Base-by-base conservation (phyloP, 1,140 invertebrate species). In the Alviniconcha marisindica region DNA sequence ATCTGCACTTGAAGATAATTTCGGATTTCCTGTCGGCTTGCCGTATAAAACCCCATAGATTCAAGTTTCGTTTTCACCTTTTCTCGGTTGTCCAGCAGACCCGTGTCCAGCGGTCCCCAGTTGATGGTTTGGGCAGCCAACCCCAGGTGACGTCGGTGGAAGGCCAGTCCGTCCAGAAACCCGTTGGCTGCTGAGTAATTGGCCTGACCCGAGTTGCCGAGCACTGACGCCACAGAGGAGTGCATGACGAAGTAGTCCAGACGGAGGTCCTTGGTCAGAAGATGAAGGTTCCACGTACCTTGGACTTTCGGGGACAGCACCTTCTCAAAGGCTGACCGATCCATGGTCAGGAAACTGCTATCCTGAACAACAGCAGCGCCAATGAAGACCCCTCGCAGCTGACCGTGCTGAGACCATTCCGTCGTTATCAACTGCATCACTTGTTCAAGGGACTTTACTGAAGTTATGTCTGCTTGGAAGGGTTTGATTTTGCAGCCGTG, bases 271-370 rank as follows among this genome's bases (percentile, higher is more conserved):
- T 82, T 24, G 4, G 89, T 87, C 1, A 86, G 78, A 4, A 83
- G 24, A 60, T 91, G 89, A 5, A 91, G 76, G 84, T 91, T 90
- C 87, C 87, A 90, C 4, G 86, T 85, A 15, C 88, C 90, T 0
- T 40, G 33, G 12, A 80, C 76, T 60, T 80, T 80, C 2, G 77
- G 77, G 14, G 79, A 42, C 36, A 88, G 33, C 21, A 82, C 87
- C 38, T 81, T 86, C 31, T 48, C n/a, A 33, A 91, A 83, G 36
- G 73, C 77, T 28, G 87, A 86, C 14, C 51, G 44, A n/a, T 85
- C 85, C 88, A 89, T 86, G 4, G 77, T 66, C 2, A 83, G 38
- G 33, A 88, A 81, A 12, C 88, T n/a, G 36, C 63, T 74, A 79
- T 90, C 89, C n/a, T 85, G 77, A 18, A 88, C 69, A 42, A 89